phyloP scores from a whole-genome alignment of 2,888 invertebrate genomes.

The Dichetophora obliterata region DNA sequence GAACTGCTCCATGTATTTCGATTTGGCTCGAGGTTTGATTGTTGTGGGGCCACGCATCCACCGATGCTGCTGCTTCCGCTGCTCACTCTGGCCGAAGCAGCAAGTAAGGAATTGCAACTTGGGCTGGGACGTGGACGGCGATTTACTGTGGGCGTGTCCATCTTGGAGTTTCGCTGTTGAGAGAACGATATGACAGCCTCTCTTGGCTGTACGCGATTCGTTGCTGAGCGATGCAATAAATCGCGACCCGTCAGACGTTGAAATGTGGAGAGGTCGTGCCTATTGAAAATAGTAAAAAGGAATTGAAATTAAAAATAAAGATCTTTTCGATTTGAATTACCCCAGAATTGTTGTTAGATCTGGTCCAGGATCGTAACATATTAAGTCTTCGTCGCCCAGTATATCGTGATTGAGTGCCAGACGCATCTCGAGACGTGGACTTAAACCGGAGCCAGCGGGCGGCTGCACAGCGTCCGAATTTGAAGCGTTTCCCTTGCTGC shows the following conservation, averaged over 20 bases:
- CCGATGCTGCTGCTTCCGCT: conserved; percentile 53
- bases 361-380: conserved; percentile 70
- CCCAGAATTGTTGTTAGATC: conserved; percentile 70
- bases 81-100: conserved; percentile 32
- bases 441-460: conserved; percentile 70
- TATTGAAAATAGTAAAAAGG: conserved; percentile 38
- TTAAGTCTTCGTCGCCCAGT: conserved; percentile 72
- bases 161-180: conserved; percentile 71
- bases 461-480: conserved; percentile 56
- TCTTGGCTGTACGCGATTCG: conserved; percentile 69
- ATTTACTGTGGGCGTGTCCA: conserved; percentile 71
- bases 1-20: conserved; percentile 78
- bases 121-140: conserved; percentile 65
- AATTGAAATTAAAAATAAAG: neutral
- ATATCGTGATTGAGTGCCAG: conserved; percentile 74
- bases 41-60: conserved; percentile 60
- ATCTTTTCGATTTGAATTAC: conserved; percentile 49
- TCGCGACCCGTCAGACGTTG: conserved; percentile 70
- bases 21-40: conserved; percentile 65
- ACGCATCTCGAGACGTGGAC: conserved; percentile 78
- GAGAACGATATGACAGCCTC: conserved; percentile 70
- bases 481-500: conserved; percentile 53
- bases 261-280: conserved; percentile 71
- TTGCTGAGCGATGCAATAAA: conserved; percentile 69
- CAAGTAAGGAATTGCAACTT: conserved; percentile 39